These are phyloP conservation scores for Coregonus clupeaformis DNA, from an alignment of 2,113 vertebrate genomes.

Conservation along the genomic window DNA sequence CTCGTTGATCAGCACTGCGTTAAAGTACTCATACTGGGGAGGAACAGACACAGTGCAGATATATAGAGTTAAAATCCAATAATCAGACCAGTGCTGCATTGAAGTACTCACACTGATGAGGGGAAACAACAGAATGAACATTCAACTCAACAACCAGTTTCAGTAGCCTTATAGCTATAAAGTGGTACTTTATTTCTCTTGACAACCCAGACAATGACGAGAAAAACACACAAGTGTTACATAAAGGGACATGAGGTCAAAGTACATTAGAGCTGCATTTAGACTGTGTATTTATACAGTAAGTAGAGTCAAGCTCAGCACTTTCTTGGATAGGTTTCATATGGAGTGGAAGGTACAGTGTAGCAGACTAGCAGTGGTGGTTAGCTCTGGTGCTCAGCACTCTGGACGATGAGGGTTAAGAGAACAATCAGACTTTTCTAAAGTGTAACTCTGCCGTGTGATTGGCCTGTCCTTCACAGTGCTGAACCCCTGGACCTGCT, in stretches of 20 bases:
- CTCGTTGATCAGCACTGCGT: conserved; percentile 95
- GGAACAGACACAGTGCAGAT: too few relatives aligned
- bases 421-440: conserved; percentile 18
- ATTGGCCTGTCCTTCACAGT: conserved; percentile 56
- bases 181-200: too few relatives aligned
- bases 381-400: not conserved
- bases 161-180: too few relatives aligned
- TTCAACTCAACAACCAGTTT: too few relatives aligned
- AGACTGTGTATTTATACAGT: not conserved
- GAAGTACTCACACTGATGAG: too few relatives aligned
- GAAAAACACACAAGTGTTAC: not conserved
- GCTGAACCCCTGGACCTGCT: conserved; percentile 38
- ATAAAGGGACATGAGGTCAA: not conserved
- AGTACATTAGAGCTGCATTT: not conserved
- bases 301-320: not conserved
- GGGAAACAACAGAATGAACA: too few relatives aligned
- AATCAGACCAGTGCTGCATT: too few relatives aligned
- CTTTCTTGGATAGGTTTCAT: not conserved
- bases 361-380: not conserved
- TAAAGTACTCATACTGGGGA: conserved; percentile 83
- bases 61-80: too few relatives aligned
- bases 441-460: conserved; percentile 49
- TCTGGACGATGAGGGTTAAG: conserved; percentile 26
- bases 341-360: not conserved
- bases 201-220: too few relatives aligned